phyloP scores from a whole-genome alignment of 2,113 vertebrate genomes.

The Nanger granti region DNA sequence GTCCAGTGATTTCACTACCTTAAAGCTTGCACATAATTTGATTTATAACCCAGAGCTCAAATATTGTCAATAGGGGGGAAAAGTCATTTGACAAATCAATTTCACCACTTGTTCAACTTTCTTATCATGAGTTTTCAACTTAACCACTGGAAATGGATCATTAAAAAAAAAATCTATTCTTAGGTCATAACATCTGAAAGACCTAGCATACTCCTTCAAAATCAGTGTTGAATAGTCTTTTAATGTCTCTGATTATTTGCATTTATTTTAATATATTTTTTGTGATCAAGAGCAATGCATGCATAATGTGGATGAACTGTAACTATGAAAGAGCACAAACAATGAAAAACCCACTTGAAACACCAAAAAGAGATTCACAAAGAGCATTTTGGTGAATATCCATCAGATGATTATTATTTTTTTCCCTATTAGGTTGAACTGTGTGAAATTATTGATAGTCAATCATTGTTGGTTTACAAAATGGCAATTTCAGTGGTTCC shows the following conservation, averaged over 20 bases:
- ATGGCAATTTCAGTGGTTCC: background rate
- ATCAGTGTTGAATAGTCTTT: constrained; percentile 8
- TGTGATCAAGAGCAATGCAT: constrained; percentile 6
- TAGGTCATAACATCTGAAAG: constrained; percentile 10
- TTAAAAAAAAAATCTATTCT: constrained; percentile 35
- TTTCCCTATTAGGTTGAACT: background rate
- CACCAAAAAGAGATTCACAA: background rate
- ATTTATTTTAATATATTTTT: constrained; percentile 36
- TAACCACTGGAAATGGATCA: constrained; percentile 24
- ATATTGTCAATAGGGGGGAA: constrained; percentile 32
- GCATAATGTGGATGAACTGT: background rate
- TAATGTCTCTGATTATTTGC: constrained; percentile 39
- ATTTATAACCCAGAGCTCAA: too few species aligned
- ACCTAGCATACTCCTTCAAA: background rate
- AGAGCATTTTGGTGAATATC: background rate
- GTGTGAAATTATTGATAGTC: background rate
- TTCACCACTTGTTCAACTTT: constrained; percentile 37
- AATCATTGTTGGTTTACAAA: background rate
- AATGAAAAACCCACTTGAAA: background rate
- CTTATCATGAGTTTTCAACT: constrained; percentile 35
- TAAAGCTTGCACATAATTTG: too few species aligned
- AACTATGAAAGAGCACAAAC: background rate
- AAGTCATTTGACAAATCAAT: constrained; percentile 54
- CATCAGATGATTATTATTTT: background rate
- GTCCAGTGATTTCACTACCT: background rate